These are phyloP conservation scores for Geotrypetes seraphini DNA, from an alignment of 2,797 vertebrate genomes.

Conservation along the genomic window DNA sequence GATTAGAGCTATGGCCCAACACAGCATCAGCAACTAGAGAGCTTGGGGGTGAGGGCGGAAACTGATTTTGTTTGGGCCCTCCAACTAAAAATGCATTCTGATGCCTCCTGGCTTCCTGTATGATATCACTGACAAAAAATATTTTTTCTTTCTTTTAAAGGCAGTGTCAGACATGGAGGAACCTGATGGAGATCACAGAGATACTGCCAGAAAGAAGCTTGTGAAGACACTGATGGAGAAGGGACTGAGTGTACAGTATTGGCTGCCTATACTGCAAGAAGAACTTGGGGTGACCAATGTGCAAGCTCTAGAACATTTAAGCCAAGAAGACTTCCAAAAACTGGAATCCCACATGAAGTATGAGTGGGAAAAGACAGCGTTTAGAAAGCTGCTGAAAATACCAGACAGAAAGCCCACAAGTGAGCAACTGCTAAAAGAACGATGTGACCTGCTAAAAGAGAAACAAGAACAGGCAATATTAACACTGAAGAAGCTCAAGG, in stretches of 20 bases:
- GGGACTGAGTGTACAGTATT: background rate
- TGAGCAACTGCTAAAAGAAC: background rate
- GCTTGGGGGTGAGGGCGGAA: too few relatives aligned
- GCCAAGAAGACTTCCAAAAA: slow-evolving; percentile 14
- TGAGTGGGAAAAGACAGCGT: slow-evolving; percentile 17
- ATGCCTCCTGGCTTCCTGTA: too few relatives aligned
- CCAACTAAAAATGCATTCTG: too few relatives aligned
- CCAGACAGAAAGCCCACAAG: background rate
- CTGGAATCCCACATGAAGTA: slow-evolving; percentile 7
- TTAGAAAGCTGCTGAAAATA: slow-evolving; percentile 1
- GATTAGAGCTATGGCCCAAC: too few relatives aligned
- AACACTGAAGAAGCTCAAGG: slow-evolving; percentile 4
- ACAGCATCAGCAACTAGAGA: too few relatives aligned
- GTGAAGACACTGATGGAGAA: background rate
- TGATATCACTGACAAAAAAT: too few relatives aligned
- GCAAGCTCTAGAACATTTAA: slow-evolving; percentile 18
- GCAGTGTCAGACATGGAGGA: too few relatives aligned
- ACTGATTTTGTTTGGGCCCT: too few relatives aligned
- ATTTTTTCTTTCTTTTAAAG: too few relatives aligned
- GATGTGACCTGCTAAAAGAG: background rate
- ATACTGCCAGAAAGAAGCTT: background rate
- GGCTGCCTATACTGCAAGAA: background rate
- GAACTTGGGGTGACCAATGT: slow-evolving; percentile 8
- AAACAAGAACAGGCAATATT: background rate
- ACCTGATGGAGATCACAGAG: too few relatives aligned